Evolutionary conservation across 30 jellyfish, hydroid and myxozoan species (phyloP), one percentile per base, ranked within the genome.

Genomic region (Chrysaora quinquecirrha): DNA sequence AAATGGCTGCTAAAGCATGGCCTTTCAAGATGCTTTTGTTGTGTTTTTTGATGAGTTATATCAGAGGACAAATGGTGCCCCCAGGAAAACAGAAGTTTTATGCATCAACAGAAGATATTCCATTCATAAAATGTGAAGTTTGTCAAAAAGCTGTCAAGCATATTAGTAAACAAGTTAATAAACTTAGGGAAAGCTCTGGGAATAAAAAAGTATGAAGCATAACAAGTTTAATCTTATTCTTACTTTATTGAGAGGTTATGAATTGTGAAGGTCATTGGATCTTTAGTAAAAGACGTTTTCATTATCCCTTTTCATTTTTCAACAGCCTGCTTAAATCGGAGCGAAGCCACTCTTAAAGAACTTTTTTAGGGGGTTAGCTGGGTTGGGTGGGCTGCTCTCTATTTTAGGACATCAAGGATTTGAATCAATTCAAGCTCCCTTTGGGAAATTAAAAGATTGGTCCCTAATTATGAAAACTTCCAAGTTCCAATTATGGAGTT

Each of bases 91-190:
- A 68, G 52, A 49, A 81, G 0, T 48, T 48, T 65, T 65, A 38
- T 31, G 93, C 96, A 10, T 63, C 83, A 27, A 70, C 32, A 27
- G 88, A 75, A 27, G 97, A 90, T 46, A 28, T 90, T n/a, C 97
- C 97, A 28, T 90, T 67, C 30, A 70, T 90, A 18, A 48, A 80
- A 0, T 90, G 97, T 67, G 73, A 35, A 12, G 97, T 90, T 21
- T 90, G 97, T 54, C 86, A 86, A 65, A 90, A 60, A 72, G 97
- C 97, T 38, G 76, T 92, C 62, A 90, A 90, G 75, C 75, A 85
- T 21, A 67, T 81, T 16, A 31, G 11, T 38, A 47, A 49, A 4
- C 69, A 67, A 32, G 81, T 81, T 6, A 19, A 30, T 0, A 66
- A 33, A 21, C 22, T 71, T 25, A 52, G 78, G 35, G 12, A 52